Evolutionary conservation across 1,140 invertebrate species (phyloP).

Genomic region (Prorops nasuta): DNA sequence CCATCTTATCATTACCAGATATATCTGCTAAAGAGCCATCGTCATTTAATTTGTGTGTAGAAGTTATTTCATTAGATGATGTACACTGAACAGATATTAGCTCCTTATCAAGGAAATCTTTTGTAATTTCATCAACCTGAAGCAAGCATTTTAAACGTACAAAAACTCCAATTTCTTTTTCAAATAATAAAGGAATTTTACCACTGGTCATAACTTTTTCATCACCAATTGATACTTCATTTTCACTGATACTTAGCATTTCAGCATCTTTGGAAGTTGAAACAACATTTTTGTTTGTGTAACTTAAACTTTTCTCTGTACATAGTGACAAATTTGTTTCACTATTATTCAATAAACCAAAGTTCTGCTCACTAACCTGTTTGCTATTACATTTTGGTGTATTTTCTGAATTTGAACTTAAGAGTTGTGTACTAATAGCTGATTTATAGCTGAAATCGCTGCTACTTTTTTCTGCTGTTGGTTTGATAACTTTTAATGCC

Average conservation of each 20-base stretch:
- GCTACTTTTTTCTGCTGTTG: slow-evolving; percentile 11
- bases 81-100: slow-evolving; percentile 37
- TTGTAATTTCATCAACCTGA: slow-evolving; percentile 41
- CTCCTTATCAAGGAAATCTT: slow-evolving; percentile 41
- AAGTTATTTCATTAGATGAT: slow-evolving; percentile 1
- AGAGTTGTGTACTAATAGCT: slow-evolving; percentile 15
- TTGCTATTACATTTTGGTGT: slow-evolving; percentile 20
- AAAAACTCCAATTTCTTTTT: slow-evolving; percentile 39
- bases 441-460: slow-evolving; percentile 27
- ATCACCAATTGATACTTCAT: slow-evolving; percentile 22
- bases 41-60: slow-evolving; percentile 30
- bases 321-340: not conserved
- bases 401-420: slow-evolving; percentile 21
- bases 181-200: slow-evolving; percentile 27
- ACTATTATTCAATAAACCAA: not conserved
- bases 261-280: slow-evolving; percentile 12
- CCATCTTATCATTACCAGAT: no score
- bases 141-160: slow-evolving; percentile 42
- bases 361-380: slow-evolving; percentile 15
- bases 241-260: slow-evolving; percentile 29
- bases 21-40: slow-evolving; percentile 42
- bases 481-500: no score
- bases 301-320: not conserved
- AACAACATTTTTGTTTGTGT: not conserved
- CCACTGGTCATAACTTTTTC: slow-evolving; percentile 15